Evolutionary conservation across 2,888 invertebrate genomes (phyloP).

Genomic region (Orchesellides sinensis): DNA sequence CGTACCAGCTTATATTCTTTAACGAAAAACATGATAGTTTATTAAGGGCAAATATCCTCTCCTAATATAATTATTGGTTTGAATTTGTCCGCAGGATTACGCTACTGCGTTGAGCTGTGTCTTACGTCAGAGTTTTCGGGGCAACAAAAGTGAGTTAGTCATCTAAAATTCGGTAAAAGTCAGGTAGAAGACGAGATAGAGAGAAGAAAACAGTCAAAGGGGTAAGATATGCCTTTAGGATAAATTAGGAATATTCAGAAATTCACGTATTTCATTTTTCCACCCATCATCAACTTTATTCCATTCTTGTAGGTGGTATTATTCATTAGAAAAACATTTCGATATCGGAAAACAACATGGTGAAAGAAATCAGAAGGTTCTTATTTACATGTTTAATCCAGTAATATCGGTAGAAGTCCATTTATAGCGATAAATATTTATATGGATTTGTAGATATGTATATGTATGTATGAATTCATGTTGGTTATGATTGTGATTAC

Average conservation of each 20-base stretch:
- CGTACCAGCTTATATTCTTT: background rate
- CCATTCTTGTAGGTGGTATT: background rate
- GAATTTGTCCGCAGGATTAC: slow-evolving; percentile 30
- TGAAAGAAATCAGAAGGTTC: too few species aligned
- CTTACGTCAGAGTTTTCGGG: too few species aligned
- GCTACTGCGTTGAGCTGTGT: slow-evolving; percentile 49
- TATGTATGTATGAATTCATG: background rate
- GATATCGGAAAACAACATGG: background rate
- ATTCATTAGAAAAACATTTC: background rate
- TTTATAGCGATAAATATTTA: too few species aligned
- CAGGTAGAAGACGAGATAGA: background rate
- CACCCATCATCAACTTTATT: slow-evolving; percentile 26
- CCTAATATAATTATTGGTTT: slow-evolving; percentile 48
- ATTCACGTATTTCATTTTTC: slow-evolving; percentile 57
- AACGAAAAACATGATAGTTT: background rate
- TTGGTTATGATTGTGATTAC: too few species aligned
- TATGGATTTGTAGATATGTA: too few species aligned
- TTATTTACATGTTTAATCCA: too few species aligned
- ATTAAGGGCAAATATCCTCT: slow-evolving; percentile 14
- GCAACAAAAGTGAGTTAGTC: slow-evolving; percentile 12
- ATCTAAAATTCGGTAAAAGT: too few species aligned
- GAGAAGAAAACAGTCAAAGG: slow-evolving; percentile 3
- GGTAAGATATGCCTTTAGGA: slow-evolving; percentile 41
- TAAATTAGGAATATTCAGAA: slow-evolving; percentile 53
- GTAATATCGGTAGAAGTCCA: too few species aligned